A percentile compares a stretch with the other conserved stretches of the same genome.
Conservation (phyloP, 1,140 invertebrate species). For the Vanessa tameamea region DNA sequence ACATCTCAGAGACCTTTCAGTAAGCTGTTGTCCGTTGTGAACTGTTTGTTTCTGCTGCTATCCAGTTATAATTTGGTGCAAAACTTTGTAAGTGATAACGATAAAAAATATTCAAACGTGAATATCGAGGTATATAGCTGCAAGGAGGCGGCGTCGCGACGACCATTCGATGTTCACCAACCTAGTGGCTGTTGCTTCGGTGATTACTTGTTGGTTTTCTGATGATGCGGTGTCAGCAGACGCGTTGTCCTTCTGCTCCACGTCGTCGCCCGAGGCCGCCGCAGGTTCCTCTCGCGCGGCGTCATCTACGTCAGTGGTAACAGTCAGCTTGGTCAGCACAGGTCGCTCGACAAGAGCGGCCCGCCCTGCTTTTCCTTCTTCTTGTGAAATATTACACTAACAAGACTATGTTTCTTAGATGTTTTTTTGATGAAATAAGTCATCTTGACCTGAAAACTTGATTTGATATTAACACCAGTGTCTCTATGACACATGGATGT, state of each 20-base stretch:
- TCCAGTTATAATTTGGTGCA: constrained; percentile 56
- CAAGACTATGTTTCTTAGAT: constrained; percentile 11
- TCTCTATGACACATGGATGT: constrained; percentile 54
- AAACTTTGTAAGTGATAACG: constrained; percentile 77
- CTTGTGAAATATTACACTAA: constrained; percentile 27
- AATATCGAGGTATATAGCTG: constrained; percentile 66
- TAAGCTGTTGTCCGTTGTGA: background rate
- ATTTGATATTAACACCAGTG: constrained; percentile 77
- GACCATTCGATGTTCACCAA: constrained; percentile 72
- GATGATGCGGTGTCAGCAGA: constrained; percentile 46
- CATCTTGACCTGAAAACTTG: constrained; percentile 79
- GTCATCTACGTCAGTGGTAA: constrained; percentile 71
- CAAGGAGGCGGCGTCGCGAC: constrained; percentile 61
- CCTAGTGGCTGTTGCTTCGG: constrained; percentile 72
- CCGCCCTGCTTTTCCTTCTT: constrained; percentile 58
- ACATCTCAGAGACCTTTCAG: background rate
- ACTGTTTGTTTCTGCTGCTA: background rate
- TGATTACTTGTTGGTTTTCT: constrained; percentile 66
- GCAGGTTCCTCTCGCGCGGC: constrained; percentile 53
- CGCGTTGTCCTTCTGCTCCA: constrained; percentile 49
- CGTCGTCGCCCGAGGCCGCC: constrained; percentile 48
- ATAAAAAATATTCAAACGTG: constrained; percentile 51
- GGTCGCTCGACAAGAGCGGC: constrained; percentile 66
- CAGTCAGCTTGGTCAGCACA: constrained; percentile 63
- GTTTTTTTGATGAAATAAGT: constrained; percentile 45